phyloP scores from a whole-genome alignment of 1,140 invertebrate genomes.

The Phymorhynchus buccinoides region DNA sequence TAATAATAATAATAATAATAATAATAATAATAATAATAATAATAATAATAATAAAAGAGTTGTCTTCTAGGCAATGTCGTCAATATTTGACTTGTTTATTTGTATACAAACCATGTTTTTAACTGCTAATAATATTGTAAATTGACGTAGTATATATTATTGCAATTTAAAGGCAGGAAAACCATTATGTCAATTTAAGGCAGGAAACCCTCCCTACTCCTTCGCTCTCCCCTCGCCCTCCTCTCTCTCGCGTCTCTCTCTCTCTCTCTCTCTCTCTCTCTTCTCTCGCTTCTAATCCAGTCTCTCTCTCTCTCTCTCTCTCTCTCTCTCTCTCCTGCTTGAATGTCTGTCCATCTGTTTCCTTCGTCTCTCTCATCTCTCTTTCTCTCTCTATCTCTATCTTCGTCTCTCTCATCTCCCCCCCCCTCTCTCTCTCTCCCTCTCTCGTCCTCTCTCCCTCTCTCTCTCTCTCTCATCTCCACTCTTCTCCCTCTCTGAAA shows the following conservation, averaged over 20 bases:
- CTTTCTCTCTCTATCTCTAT: neutral
- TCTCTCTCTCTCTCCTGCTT: neutral
- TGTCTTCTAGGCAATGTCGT: too few species aligned
- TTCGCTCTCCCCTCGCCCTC: neutral
- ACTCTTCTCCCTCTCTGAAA: too few species aligned
- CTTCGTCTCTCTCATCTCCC: neutral
- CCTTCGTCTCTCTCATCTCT: neutral
- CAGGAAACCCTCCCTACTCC: too few species aligned
- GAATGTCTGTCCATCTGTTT: neutral
- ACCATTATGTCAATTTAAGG: too few species aligned
- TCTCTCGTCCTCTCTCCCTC: neutral
- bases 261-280: neutral
- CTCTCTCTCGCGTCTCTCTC: neutral
- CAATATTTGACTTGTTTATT: too few species aligned
- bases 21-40: too few species aligned
- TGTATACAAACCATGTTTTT: too few species aligned
- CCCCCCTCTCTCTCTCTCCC: neutral
- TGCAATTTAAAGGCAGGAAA: too few species aligned
- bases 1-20: too few species aligned
- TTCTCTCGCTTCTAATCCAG: neutral
- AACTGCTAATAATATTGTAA: too few species aligned
- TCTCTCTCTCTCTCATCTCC: neutral
- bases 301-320: neutral
- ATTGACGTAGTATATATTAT: too few species aligned
- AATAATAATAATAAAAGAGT: too few species aligned